phyloP scores from a whole-genome alignment of 2,888 invertebrate species.

The Pyrgus malvae region DNA sequence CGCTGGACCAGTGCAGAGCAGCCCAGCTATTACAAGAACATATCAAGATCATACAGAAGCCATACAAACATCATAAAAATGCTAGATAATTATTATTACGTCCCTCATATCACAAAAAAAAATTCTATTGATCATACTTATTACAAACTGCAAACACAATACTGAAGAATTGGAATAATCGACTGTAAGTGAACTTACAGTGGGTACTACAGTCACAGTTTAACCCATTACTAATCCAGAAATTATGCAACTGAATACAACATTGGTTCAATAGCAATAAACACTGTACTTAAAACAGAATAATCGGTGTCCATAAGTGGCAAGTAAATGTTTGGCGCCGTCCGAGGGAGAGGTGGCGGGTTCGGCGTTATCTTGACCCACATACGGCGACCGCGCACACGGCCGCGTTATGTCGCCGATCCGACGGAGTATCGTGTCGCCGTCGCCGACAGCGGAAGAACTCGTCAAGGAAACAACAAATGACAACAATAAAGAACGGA shows the following conservation, averaged over 20 bases:
- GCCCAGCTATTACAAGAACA: too few relatives aligned
- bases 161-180: not conserved
- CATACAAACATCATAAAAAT: too few relatives aligned
- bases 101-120: too few relatives aligned
- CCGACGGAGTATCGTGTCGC: conserved; percentile 8
- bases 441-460: conserved; percentile 1
- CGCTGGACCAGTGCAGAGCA: too few relatives aligned
- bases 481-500: conserved; percentile 1
- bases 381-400: conserved; percentile 26
- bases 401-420: conserved; percentile 8
- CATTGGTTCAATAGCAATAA: not conserved
- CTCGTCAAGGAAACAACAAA: conserved; percentile 1
- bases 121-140: too few relatives aligned
- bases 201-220: not conserved
- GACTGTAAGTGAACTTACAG: not conserved
- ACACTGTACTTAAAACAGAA: conserved; percentile 7
- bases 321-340: conserved; percentile 23
- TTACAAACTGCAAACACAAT: too few relatives aligned
- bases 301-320: conserved; percentile 24
- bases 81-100: too few relatives aligned
- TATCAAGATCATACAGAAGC: too few relatives aligned
- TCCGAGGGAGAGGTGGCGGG: conserved; percentile 26
- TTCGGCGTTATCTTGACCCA: conserved; percentile 28
- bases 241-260: not conserved
- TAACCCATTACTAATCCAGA: not conserved